Conservation (phyloP, 2,113 vertebrate species). For the Campylomormyrus tamandua region DNA sequence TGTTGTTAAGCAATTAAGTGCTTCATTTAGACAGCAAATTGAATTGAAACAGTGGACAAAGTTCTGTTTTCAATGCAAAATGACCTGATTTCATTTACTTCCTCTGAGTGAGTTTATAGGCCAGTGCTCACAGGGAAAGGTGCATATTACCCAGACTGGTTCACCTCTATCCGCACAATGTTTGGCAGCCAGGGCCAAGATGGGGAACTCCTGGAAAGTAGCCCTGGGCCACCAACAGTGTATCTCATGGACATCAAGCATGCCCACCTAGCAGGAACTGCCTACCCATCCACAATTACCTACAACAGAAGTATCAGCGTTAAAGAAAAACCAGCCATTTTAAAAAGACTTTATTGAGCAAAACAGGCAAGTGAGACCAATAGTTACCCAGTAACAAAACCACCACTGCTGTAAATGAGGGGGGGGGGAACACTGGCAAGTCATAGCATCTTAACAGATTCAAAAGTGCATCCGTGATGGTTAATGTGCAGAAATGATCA, state of each 20-base stretch:
- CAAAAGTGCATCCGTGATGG: not conserved
- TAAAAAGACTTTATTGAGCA: slow-evolving; percentile 47
- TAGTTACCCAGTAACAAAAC: not conserved
- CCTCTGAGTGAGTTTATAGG: not conserved
- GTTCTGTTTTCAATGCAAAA: not conserved
- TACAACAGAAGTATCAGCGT: not conserved
- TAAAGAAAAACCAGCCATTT: not conserved
- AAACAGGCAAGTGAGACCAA: slow-evolving; percentile 3
- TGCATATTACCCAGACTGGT: slow-evolving; percentile 34
- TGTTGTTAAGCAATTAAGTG: not conserved
- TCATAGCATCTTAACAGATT: not conserved
- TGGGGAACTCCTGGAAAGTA: slow-evolving; percentile 37
- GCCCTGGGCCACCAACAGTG: slow-evolving; percentile 50
- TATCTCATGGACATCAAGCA: slow-evolving; percentile 42
- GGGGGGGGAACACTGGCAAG: not conserved
- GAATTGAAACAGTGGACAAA: not conserved
- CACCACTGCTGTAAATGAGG: not conserved
- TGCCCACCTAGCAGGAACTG: not conserved
- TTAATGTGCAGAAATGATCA: not conserved
- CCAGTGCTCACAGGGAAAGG: not conserved
- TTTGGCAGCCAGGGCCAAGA: slow-evolving; percentile 46
- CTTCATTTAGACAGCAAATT: not conserved
- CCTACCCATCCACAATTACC: not conserved
- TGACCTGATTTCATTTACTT: not conserved
- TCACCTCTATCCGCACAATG: slow-evolving; percentile 43